Evolutionary conservation across 2,888 invertebrate species (phyloP).

Genomic region (Willowsia nigromaculata): DNA sequence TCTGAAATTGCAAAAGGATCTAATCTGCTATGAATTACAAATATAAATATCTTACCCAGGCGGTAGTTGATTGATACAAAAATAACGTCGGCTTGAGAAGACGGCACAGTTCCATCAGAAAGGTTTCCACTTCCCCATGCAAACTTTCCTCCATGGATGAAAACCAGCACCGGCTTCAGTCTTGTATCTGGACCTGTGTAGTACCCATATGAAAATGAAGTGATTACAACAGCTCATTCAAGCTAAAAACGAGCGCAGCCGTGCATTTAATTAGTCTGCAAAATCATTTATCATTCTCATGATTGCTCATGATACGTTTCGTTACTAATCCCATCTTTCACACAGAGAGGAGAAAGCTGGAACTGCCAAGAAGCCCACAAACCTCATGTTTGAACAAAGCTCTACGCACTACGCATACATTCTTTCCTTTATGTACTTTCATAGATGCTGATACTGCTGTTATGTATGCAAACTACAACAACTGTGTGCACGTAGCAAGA

Average conservation of each 20-base stretch:
- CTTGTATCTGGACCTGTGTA: slow-evolving; percentile 75
- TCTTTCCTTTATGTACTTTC: no score
- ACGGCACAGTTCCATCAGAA: slow-evolving; percentile 92
- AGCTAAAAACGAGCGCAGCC: slow-evolving; percentile 32
- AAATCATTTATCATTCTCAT: slow-evolving; percentile 54
- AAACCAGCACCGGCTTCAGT: slow-evolving; percentile 87
- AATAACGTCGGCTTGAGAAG: slow-evolving; percentile 88
- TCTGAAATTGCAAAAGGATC: background rate
- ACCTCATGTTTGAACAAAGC: background rate
- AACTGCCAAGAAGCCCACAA: background rate
- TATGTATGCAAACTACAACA: background rate
- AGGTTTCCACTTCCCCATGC: slow-evolving; percentile 91
- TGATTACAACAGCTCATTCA: slow-evolving; percentile 20
- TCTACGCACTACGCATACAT: no score
- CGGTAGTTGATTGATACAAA: slow-evolving; percentile 91
- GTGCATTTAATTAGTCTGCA: slow-evolving; percentile 55
- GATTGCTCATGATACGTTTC: background rate
- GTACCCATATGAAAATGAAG: slow-evolving; percentile 16
- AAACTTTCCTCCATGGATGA: slow-evolving; percentile 86
- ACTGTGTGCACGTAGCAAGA: background rate
- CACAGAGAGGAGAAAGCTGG: background rate
- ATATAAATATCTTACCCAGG: slow-evolving; percentile 82
- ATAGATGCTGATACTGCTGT: background rate
- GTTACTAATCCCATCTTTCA: background rate
- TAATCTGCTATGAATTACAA: background rate